Evolutionary conservation across 1,140 invertebrate genomes (phyloP).

Genomic region (Drosophila kepulauana): DNA sequence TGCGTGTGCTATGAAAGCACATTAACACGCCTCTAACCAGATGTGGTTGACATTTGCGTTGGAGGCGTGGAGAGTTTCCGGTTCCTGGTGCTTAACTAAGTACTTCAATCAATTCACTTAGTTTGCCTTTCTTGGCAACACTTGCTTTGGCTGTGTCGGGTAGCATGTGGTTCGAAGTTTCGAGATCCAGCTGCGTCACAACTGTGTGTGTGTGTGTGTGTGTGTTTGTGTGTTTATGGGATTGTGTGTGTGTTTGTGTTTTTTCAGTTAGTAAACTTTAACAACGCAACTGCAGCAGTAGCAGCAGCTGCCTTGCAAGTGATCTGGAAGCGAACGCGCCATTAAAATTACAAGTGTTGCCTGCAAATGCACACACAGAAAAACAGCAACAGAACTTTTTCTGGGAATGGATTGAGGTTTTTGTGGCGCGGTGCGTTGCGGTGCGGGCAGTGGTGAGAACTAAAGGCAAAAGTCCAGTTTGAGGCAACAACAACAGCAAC

Average conservation of each 20-base stretch:
- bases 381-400: slow-evolving; percentile 32
- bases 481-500: no score
- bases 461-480: not conserved
- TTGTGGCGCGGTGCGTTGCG: slow-evolving; percentile 1
- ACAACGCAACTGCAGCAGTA: slow-evolving; percentile 62
- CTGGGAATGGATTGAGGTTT: slow-evolving; percentile 16
- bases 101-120: slow-evolving; percentile 22
- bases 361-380: slow-evolving; percentile 48
- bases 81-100: slow-evolving; percentile 11
- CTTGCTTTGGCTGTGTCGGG: not conserved
- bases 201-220: not conserved
- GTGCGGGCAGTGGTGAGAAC: not conserved
- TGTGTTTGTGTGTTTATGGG: not conserved
- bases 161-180: slow-evolving; percentile 25
- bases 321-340: slow-evolving; percentile 58
- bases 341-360: slow-evolving; percentile 80
- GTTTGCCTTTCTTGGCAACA: slow-evolving; percentile 8
- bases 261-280: slow-evolving; percentile 62
- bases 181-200: slow-evolving; percentile 28
- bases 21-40: slow-evolving; percentile 7
- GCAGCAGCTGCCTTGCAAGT: slow-evolving; percentile 41
- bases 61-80: slow-evolving; percentile 6
- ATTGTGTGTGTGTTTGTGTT: slow-evolving; percentile 23
- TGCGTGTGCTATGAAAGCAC: not conserved
- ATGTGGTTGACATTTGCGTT: not conserved